Evolutionary conservation across 1,140 invertebrate genomes (phyloP), one percentile per base, ranked within the genome.

Genomic region (Drosophila setifemur): DNA sequence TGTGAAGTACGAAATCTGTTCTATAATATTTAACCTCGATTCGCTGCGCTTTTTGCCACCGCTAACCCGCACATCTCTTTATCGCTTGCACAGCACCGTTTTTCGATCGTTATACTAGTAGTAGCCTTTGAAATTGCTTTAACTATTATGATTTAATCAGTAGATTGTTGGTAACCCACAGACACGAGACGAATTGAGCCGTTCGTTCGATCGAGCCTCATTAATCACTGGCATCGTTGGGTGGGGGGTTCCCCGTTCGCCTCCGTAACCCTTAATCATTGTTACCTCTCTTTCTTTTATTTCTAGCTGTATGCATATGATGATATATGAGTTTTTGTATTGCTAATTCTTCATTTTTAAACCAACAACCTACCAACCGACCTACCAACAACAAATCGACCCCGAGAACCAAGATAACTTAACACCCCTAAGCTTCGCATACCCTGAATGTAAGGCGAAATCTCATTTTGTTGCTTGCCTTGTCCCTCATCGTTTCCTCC

Each of bases 1-100:
- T 90, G 89, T 83, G 79, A 89, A 89, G 89, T 90, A 90, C 83
- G 87, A 71, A 89, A 90, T 48, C 64, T 88, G 26, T 88, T 88
- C 63, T 83, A 78, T 67, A 77, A 87, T 50, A 67, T 88, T 31
- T 87, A 53, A 47, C 26, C 66, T 57, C 23, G 47, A 44, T 53
- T 55, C 37, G 72, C 55, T 69, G 39, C 40, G 52, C 60, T 47
- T 61, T 14, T 57, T 43, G 48, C 54, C 53, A 49, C 48, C 70
- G 57, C 21, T 52, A 64, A 63, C 54, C 61, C 29, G 25, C 45
- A 18, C 49, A 44, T 53, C 12, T 42, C 35, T 12, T 60, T 60
- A 69, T 73, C 64, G 68, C 68, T 53, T 53, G 53, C 53, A 57
- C 42, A 50, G 31, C 42, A 68, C 29, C 29, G 31, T 53, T 26